Evolutionary conservation across 2,113 vertebrate species (phyloP).

Genomic region (Xiphias gladius): DNA sequence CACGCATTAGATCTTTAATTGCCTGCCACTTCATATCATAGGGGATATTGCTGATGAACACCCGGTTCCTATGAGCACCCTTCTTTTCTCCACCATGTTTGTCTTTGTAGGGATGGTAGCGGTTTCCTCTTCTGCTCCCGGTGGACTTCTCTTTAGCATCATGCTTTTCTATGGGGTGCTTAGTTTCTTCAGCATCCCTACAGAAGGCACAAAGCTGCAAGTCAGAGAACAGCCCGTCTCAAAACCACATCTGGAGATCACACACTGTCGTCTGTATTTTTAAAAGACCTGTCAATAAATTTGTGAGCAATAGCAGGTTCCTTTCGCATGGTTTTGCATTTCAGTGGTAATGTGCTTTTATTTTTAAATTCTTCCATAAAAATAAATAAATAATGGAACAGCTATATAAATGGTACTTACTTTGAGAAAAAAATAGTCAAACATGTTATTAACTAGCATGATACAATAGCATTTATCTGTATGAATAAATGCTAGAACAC

Average conservation of each 20-base stretch:
- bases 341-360: background rate
- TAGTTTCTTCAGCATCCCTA: conserved; percentile 88
- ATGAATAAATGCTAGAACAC: too few species aligned
- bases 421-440: background rate
- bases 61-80: conserved; percentile 90
- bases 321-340: background rate
- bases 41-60: conserved; percentile 99
- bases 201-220: conserved; percentile 18
- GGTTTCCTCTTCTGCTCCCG: conserved; percentile 87
- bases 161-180: conserved; percentile 85
- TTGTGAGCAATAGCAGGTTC: background rate
- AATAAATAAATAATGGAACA: background rate
- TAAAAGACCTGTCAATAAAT: too few species aligned
- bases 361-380: too few species aligned
- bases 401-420: background rate
- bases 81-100: conserved; percentile 92
- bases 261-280: too few species aligned
- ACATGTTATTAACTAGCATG: background rate
- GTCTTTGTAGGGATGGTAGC: conserved; percentile 98
- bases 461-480: too few species aligned
- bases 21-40: conserved; percentile 99
- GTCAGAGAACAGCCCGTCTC: conserved; percentile 2
- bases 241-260: background rate
- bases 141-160: conserved; percentile 92
- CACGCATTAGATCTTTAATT: conserved; percentile 99